Conservation (phyloP, 2,888 invertebrate genomes). For the Atethmia centrago region DNA sequence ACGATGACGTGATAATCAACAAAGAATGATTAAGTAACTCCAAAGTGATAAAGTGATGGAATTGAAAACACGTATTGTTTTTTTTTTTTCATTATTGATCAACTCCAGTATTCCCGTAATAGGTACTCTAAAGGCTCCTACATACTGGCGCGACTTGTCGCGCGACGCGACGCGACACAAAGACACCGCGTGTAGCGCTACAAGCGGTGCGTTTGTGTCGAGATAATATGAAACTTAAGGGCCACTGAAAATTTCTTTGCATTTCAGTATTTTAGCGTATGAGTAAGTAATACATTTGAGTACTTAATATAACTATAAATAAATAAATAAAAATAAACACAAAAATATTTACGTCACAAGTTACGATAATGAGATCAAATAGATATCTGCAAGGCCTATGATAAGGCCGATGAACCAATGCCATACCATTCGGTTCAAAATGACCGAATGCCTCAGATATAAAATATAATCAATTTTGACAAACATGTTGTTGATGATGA, state of each 20-base stretch:
- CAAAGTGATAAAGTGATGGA: neutral
- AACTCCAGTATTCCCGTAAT: neutral
- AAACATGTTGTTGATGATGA: neutral
- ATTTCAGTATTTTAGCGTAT: neutral
- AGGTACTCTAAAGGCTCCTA: neutral
- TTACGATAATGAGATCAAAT: conserved; percentile 13
- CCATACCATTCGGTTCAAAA: neutral
- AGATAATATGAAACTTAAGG: neutral
- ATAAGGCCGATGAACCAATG: conserved; percentile 22
- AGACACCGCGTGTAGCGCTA: too few species aligned
- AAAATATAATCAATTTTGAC: conserved; percentile 18
- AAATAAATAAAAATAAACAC: conserved; percentile 8
- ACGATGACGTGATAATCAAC: neutral
- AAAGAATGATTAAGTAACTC: neutral
- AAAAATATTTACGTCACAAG: conserved; percentile 5
- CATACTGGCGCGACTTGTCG: too few species aligned
- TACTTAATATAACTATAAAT: neutral
- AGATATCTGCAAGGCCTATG: conserved; percentile 30
- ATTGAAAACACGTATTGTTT: neutral
- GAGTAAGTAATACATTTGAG: neutral
- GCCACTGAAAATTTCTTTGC: neutral
- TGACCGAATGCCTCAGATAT: conserved; percentile 9
- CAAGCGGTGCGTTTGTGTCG: too few species aligned
- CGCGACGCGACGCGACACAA: too few species aligned
- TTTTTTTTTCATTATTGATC: neutral